A percentile compares a stretch with the other conserved stretches of the same genome.
Evolutionary conservation across 2,888 invertebrate genomes (phyloP).

Genomic region (Mythimna impura): DNA sequence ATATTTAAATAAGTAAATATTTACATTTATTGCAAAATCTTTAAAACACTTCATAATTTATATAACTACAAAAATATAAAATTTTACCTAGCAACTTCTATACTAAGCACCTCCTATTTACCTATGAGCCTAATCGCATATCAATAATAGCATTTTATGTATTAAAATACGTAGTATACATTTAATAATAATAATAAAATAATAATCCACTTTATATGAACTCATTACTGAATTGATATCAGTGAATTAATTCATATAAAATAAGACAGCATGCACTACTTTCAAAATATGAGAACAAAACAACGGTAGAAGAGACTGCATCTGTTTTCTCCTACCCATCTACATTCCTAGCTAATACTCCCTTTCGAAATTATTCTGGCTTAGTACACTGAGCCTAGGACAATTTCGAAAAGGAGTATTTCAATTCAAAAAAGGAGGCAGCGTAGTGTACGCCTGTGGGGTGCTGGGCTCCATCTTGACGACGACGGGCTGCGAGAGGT

Average conservation of each 20-base stretch:
- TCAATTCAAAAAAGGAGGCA: slow-evolving; percentile 95
- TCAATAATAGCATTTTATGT: slow-evolving; percentile 26
- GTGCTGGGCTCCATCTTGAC: slow-evolving; percentile 90
- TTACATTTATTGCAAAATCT: slow-evolving; percentile 63
- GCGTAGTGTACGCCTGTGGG: slow-evolving; percentile 92
- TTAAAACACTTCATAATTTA: slow-evolving; percentile 52
- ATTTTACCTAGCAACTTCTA: slow-evolving; percentile 41
- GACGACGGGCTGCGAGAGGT: slow-evolving; percentile 85
- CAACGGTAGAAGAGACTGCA: slow-evolving; percentile 21
- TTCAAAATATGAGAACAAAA: slow-evolving; percentile 50
- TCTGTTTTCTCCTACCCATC: slow-evolving; percentile 3
- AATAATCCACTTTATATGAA: slow-evolving; percentile 49
- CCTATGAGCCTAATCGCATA: slow-evolving; percentile 15
- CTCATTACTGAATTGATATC: slow-evolving; percentile 28
- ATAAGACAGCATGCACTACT: slow-evolving; percentile 28
- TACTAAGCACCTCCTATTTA: slow-evolving; percentile 19
- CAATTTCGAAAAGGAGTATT: slow-evolving; percentile 91
- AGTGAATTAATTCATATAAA: slow-evolving; percentile 59
- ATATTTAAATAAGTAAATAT: slow-evolving; percentile 61
- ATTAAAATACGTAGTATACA: slow-evolving; percentile 17
- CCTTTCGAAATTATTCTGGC: slow-evolving; percentile 87
- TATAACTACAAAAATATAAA: slow-evolving; percentile 65
- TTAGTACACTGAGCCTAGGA: slow-evolving; percentile 71
- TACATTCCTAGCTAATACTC: slow-evolving; percentile 77
- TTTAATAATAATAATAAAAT: slow-evolving; percentile 10